phyloP scores from a whole-genome alignment of 1,140 invertebrate species.

The Drosophila dunni region DNA sequence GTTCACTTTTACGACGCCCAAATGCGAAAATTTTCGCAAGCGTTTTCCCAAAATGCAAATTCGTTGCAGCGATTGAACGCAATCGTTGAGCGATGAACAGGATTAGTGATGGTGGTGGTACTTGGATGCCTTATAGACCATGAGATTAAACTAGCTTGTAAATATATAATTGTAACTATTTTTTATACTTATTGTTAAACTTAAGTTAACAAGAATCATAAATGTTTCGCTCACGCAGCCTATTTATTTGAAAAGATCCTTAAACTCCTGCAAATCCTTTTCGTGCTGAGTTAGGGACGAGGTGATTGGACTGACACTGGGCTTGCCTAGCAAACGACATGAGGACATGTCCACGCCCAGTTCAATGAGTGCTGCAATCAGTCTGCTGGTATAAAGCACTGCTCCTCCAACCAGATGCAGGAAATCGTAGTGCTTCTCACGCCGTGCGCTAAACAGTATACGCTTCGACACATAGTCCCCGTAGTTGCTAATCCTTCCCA shows the following conservation, averaged over 20 bases:
- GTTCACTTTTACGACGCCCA: constrained; percentile 76
- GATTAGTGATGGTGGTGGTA: neutral
- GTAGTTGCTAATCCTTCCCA: constrained; percentile 87
- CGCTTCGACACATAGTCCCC: constrained; percentile 88
- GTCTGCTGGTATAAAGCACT: constrained; percentile 86
- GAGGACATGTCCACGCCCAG: constrained; percentile 74
- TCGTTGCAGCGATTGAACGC: constrained; percentile 60
- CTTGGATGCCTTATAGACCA: constrained; percentile 30
- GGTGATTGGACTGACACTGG: neutral
- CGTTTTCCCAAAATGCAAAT: constrained; percentile 78
- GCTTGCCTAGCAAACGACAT: constrained; percentile 33
- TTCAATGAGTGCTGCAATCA: constrained; percentile 88
- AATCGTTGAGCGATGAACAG: constrained; percentile 3
- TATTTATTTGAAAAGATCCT: constrained; percentile 77
- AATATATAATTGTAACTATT: constrained; percentile 67
- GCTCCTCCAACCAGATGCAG: constrained; percentile 87
- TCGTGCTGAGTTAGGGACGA: constrained; percentile 15
- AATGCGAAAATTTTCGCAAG: constrained; percentile 74
- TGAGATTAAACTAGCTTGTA: constrained; percentile 77
- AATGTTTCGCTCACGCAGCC: constrained; percentile 26
- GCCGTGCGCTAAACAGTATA: constrained; percentile 86
- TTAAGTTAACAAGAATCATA: constrained; percentile 50
- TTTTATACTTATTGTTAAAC: constrained; percentile 66
- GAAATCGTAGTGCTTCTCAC: constrained; percentile 85
- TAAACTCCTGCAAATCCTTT: constrained; percentile 64